Evolutionary conservation across 2,113 vertebrate genomes (phyloP), one percentile per base, ranked within the genome.

Genomic region (Scomber japonicus): DNA sequence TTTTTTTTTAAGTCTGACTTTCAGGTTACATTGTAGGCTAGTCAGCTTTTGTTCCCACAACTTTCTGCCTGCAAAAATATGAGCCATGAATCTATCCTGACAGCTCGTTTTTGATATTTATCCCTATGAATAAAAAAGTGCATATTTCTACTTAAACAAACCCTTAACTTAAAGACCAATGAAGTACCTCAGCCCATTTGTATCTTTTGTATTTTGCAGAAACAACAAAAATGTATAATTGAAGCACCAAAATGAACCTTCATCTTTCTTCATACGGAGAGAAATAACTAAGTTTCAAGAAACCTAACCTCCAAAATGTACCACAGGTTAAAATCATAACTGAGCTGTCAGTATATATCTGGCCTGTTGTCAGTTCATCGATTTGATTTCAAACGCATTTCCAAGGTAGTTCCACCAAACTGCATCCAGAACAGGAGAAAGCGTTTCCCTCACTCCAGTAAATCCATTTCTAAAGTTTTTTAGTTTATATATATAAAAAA

Each of bases 331-430:
- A 63, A 80, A 80, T 78, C 77, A 78, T 16, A 56, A 82, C 82
- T 75, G 84, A 86, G 80, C 80, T 82, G 84, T 84, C 81, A 66
- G 73, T 48, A 50, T 71, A 54, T 16, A 75, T 72, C 46, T 64
- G 64, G 31, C 59, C 67, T 48, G 40, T 63, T 73, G 62, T 71
- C 59, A 54, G 24, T 66, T 84, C 75, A 59, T 65, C 17, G 0
- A 67, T 75, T 57, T 63, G 7, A 67, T 78, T 78, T 82, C 17
- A 82, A 80, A 85, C 51, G 75, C 11, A n/a, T 67, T 84, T 68
- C 59, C 40, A 48, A 27, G 45, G 59, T 64, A 65, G 56, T 61
- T 82, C 44, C 62, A 64, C 31, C 67, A 56, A 53, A 21, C 50
- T 48, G 75, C 60, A 24, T 64, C 61, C 71, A 56, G 57, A 49